Percentiles rank a stretch among this genome's conserved stretches.
phyloP scores from a whole-genome alignment of 64 coral and sea anemone species.

The Cladopsammia gracilis region DNA sequence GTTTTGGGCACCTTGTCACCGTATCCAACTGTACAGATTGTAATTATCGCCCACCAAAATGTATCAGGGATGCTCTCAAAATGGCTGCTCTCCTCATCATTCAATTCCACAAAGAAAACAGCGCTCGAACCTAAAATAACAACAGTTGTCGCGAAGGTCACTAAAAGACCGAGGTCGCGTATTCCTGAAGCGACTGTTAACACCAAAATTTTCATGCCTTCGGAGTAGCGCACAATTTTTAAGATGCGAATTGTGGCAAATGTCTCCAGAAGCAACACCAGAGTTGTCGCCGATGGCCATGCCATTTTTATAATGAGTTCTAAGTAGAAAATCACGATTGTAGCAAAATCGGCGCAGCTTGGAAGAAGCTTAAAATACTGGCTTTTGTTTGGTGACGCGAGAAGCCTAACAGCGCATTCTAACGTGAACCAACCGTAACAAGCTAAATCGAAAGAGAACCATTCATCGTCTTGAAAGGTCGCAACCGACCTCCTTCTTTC shows the following conservation, averaged over 20 bases:
- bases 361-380: constrained; percentile 73
- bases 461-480: constrained; percentile 37
- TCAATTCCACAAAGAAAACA: constrained; percentile 66
- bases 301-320: constrained; percentile 63
- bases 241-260: constrained; percentile 74
- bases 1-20: constrained; percentile 81
- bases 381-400: constrained; percentile 84
- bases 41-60: constrained; percentile 94
- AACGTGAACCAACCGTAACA: constrained; percentile 91
- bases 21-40: constrained; percentile 90
- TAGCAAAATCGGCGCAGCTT: constrained; percentile 79
- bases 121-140: constrained; percentile 74
- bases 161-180: constrained; percentile 69
- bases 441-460: constrained; percentile 83
- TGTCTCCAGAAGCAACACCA: constrained; percentile 56
- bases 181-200: constrained; percentile 70
- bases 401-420: constrained; percentile 68
- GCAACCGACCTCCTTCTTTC: not conserved
- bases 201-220: constrained; percentile 79
- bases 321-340: constrained; percentile 85
- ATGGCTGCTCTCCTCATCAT: constrained; percentile 27
- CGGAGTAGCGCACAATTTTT: constrained; percentile 81
- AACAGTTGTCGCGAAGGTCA: constrained; percentile 64
- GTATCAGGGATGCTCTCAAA: constrained; percentile 79
- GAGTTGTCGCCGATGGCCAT: constrained; percentile 25